Conservation (phyloP, 2,797 vertebrate species). For the Spea hammondii region DNA sequence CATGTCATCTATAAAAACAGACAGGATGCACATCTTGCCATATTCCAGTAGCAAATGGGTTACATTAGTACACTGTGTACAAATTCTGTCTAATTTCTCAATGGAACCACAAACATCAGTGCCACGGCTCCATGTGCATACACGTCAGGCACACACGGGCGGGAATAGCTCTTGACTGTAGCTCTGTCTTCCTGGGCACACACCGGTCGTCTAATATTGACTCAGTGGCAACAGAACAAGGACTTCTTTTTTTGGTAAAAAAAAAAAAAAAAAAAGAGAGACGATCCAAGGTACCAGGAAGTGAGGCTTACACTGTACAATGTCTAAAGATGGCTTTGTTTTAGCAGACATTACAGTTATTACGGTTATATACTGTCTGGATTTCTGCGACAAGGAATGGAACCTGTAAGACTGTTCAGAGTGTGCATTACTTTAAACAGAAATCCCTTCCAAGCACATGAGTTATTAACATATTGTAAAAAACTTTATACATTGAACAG, state of each 20-base stretch:
- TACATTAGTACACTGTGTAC: background rate
- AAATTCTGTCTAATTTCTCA: background rate
- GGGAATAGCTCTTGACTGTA: constrained; percentile 2
- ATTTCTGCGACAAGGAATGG: background rate
- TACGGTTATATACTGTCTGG: background rate
- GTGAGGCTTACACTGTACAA: background rate
- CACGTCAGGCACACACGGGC: constrained; percentile 4
- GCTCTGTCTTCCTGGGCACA: constrained; percentile 7
- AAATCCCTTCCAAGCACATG: background rate
- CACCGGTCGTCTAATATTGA: constrained; percentile 11
- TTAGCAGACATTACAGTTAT: background rate
- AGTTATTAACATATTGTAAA: background rate
- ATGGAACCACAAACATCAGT: background rate
- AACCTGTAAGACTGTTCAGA: constrained; percentile 3
- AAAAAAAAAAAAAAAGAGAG: no score
- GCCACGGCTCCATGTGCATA: background rate
- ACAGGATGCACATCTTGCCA: background rate
- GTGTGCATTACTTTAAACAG: background rate
- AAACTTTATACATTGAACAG: background rate
- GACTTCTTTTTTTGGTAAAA: constrained; percentile 16
- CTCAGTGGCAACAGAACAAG: constrained; percentile 20
- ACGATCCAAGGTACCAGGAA: constrained; percentile 8
- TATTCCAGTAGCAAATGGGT: background rate
- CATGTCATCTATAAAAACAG: background rate
- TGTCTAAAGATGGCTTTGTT: constrained; percentile 1